Evolutionary conservation across 2,113 vertebrate species (phyloP), one percentile per base, ranked within the genome.

Genomic region (Promerops cafer): DNA sequence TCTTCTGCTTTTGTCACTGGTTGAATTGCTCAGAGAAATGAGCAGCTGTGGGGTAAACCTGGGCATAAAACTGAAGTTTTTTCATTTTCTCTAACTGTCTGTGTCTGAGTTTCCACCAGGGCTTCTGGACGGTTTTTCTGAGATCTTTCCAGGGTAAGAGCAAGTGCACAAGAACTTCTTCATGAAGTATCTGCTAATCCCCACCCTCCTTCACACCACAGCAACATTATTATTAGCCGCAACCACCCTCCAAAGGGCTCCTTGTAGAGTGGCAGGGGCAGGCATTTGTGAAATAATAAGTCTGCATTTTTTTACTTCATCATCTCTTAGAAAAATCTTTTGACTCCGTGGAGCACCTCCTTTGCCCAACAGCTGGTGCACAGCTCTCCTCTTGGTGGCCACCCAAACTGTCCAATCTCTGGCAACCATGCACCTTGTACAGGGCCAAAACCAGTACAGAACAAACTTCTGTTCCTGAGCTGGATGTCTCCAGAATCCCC

Each of bases 71-170:
- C 42, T 27, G 16, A 57, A 75, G 54, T 24, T 5, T 53, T 23
- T 27, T 68, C 3, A 8, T 75, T 78, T 83, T 56, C 42, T 40
- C 54, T 35, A 42, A 20, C 26, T 17, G 2, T 26, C 40, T 4
- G 1, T 8, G 15, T 54, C 53, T 30, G 45, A 57, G 37, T 47
- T 84, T 50, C 17, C 45, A 23, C 19, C 0, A 1, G 0, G 0
- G 11, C 37, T 78, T 20, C 26, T 6, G 3, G 6, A 16, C 49
- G 42, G 7, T 39, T 50, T 31, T 39, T 14, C 26, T 54, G 28
- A 16, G 33, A 33, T 53, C 11, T 70, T 49, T 65, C 27, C 22
- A 65, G 28, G 5, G 17, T 40, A n/a, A 59, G 12, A 75, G n/a
- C n/a, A 93, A 86, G 61, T 26, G 17, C 69, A 50, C 50, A 53